These are phyloP conservation scores for Eudemis profundana DNA, from an alignment of 2,888 invertebrate genomes.

Conservation along the genomic window DNA sequence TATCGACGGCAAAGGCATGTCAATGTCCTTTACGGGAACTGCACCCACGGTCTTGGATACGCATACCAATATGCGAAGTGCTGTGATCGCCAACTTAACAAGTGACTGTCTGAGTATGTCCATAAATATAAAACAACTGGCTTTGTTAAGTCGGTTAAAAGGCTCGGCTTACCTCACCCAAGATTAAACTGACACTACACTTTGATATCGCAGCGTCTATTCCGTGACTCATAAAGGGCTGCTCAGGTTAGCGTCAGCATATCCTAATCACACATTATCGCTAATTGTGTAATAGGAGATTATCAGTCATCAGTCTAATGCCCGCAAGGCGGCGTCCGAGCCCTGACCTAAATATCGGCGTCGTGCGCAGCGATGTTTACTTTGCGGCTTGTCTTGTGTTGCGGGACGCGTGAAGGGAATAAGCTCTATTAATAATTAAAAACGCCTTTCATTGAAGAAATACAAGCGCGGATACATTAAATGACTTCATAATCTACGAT, in stretches of 20 bases:
- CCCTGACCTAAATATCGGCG: slow-evolving; percentile 66
- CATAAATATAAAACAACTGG: too few species aligned
- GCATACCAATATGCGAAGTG: too few species aligned
- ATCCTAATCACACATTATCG: slow-evolving; percentile 42
- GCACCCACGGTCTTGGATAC: too few species aligned
- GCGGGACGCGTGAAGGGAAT: slow-evolving; percentile 35
- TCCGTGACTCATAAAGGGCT: neutral
- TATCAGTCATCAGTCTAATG: slow-evolving; percentile 58
- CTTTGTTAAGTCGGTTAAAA: too few species aligned
- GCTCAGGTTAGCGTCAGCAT: neutral
- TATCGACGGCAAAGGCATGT: too few species aligned
- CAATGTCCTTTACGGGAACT: too few species aligned
- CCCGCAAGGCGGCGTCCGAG: slow-evolving; percentile 62
- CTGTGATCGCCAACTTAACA: too few species aligned
- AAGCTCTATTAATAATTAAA: slow-evolving; percentile 30
- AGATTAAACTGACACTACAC: too few species aligned
- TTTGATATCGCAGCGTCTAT: too few species aligned
- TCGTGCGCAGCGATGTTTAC: slow-evolving; percentile 45
- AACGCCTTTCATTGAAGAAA: neutral
- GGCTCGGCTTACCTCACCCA: too few species aligned
- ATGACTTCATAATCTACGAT: neutral
- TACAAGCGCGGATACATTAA: neutral
- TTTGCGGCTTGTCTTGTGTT: slow-evolving; percentile 32
- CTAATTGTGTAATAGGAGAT: slow-evolving; percentile 62
- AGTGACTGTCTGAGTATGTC: too few species aligned